Evolutionary conservation across 2,113 vertebrate species (phyloP).

Genomic region (Bothrops jararaca): DNA sequence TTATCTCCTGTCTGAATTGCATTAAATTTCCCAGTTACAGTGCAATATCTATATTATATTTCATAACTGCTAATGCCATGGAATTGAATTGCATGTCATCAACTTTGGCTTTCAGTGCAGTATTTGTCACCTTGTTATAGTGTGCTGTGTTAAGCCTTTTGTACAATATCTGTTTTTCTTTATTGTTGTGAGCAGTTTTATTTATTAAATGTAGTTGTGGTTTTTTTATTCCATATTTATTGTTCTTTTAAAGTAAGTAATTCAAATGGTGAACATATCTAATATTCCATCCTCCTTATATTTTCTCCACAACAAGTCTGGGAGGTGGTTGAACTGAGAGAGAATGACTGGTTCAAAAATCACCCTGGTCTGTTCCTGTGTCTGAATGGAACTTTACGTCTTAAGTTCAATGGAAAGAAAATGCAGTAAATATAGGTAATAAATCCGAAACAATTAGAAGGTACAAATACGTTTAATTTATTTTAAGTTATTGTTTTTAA

Average conservation of each 20-base stretch:
- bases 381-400: neutral
- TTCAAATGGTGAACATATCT: too few species aligned
- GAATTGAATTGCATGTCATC: neutral
- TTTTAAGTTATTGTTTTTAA: neutral
- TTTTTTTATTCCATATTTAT: too few species aligned
- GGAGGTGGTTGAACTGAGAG: too few species aligned
- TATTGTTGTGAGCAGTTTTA: neutral
- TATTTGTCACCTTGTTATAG: neutral
- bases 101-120: neutral
- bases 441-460: neutral
- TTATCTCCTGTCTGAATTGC: neutral
- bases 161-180: constrained; percentile 2
- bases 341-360: too few species aligned
- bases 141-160: constrained; percentile 25
- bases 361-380: neutral
- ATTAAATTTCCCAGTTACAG: constrained; percentile 28
- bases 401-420: neutral
- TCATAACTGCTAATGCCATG: constrained; percentile 23
- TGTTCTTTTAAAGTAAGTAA: too few species aligned
- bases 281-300: too few species aligned
- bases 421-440: neutral
- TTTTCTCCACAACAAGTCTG: too few species aligned
- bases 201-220: too few species aligned
- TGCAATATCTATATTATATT: neutral
- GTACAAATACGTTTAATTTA: neutral